These are phyloP conservation scores for Cephus sareptanus DNA, from an alignment of 2,888 invertebrate species.

Conservation along the genomic window DNA sequence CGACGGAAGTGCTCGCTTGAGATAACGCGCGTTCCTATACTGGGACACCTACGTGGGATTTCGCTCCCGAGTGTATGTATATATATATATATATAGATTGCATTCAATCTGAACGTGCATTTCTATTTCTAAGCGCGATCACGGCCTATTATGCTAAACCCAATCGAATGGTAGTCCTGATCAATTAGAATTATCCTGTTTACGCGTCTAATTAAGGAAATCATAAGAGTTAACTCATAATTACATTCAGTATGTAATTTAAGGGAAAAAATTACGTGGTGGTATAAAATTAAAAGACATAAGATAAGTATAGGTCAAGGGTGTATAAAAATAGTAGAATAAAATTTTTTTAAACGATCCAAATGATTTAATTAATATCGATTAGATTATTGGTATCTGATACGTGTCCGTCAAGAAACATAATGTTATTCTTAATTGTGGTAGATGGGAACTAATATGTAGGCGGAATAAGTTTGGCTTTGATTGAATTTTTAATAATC, in stretches of 20 bases:
- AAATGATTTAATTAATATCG: not conserved
- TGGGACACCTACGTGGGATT: not conserved
- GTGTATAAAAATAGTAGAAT: not conserved
- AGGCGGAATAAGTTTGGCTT: not conserved
- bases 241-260: not conserved
- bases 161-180: not conserved
- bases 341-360: not conserved
- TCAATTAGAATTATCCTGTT: not conserved
- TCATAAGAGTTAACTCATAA: not conserved
- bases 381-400: not conserved
- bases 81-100: not conserved
- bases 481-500: not conserved
- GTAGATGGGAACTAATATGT: not conserved
- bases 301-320: not conserved
- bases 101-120: not conserved
- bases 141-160: not conserved
- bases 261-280: not conserved
- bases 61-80: not conserved
- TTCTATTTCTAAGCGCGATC: not conserved
- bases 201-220: not conserved
- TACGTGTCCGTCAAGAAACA: not conserved
- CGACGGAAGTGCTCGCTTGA: not conserved
- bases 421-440: not conserved
- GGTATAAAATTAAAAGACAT: not conserved
- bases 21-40: not conserved